These are phyloP conservation scores for Ectobius pallidus DNA, from an alignment of 2,888 invertebrate species.

Conservation along the genomic window DNA sequence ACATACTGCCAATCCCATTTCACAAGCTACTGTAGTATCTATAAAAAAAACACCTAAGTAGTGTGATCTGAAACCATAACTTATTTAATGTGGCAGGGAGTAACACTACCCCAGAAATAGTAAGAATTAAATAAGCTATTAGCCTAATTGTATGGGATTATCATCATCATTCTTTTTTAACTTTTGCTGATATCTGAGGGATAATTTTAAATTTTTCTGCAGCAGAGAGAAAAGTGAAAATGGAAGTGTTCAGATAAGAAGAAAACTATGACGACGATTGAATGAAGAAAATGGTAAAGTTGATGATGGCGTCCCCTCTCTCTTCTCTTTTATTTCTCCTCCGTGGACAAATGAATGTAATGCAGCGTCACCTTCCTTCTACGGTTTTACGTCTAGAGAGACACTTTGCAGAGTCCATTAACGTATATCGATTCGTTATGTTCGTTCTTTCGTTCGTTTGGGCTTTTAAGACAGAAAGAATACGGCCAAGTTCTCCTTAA, in stretches of 20 bases:
- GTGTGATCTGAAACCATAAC: no score
- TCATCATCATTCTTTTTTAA: no score
- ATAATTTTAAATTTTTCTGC: no score
- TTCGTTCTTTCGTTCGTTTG: conserved; percentile 17
- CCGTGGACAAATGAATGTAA: conserved; percentile 27
- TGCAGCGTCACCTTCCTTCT: conserved; percentile 14
- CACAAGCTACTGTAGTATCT: no score
- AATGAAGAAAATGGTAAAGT: conserved; percentile 26
- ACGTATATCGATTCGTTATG: conserved; percentile 31
- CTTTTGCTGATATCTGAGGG: no score
- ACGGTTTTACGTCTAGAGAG: conserved; percentile 16
- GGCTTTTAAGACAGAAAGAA: conserved; percentile 26
- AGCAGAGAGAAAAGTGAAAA: background rate
- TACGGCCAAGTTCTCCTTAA: conserved; percentile 17
- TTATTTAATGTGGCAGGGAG: no score
- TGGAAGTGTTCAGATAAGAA: background rate
- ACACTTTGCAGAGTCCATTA: conserved; percentile 32
- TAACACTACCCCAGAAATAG: no score
- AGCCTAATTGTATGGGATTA: no score
- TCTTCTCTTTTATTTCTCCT: background rate
- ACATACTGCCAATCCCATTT: no score
- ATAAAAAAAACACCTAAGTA: no score
- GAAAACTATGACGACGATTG: conserved; percentile 20
- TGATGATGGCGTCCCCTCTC: conserved; percentile 8
- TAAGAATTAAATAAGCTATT: no score